phyloP scores from a whole-genome alignment of 2,888 invertebrate species.

The Zhuqinia jingwanae region DNA sequence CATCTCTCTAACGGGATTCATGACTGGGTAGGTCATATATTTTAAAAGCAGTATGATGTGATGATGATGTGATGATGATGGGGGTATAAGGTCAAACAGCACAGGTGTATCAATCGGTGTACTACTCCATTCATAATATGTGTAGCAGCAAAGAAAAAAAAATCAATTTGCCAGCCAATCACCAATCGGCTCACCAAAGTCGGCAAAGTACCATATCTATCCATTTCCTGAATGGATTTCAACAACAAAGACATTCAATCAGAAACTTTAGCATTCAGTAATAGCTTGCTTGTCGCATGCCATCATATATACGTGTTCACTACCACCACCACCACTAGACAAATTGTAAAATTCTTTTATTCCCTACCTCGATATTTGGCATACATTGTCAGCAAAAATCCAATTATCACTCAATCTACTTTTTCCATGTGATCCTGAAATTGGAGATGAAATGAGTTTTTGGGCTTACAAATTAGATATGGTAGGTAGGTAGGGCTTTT shows the following conservation, averaged over 20 bases:
- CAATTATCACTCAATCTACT: slow-evolving; percentile 39
- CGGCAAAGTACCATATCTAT: neutral
- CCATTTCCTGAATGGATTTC: neutral
- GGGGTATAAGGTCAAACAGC: slow-evolving; percentile 23
- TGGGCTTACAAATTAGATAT: too few relatives aligned
- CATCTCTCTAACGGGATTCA: slow-evolving; percentile 23
- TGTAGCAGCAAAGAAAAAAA: too few relatives aligned
- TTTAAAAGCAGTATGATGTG: neutral
- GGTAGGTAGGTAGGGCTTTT: too few relatives aligned
- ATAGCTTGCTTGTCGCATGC: slow-evolving; percentile 46
- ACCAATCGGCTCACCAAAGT: slow-evolving; percentile 21
- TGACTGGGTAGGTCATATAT: slow-evolving; percentile 34
- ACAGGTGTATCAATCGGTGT: slow-evolving; percentile 2
- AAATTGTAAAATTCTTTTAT: slow-evolving; percentile 23
- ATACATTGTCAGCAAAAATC: neutral
- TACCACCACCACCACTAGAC: neutral
- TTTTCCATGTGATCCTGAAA: slow-evolving; percentile 38
- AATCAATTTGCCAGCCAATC: slow-evolving; percentile 44
- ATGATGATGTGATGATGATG: neutral
- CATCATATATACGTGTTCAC: neutral
- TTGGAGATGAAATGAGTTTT: neutral
- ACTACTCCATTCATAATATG: neutral
- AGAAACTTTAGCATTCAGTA: neutral
- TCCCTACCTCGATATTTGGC: neutral
- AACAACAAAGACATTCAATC: slow-evolving; percentile 16